Evolutionary conservation across 2,888 invertebrate genomes (phyloP), one percentile per base, ranked within the genome.

Genomic region (Dione vanillae): DNA sequence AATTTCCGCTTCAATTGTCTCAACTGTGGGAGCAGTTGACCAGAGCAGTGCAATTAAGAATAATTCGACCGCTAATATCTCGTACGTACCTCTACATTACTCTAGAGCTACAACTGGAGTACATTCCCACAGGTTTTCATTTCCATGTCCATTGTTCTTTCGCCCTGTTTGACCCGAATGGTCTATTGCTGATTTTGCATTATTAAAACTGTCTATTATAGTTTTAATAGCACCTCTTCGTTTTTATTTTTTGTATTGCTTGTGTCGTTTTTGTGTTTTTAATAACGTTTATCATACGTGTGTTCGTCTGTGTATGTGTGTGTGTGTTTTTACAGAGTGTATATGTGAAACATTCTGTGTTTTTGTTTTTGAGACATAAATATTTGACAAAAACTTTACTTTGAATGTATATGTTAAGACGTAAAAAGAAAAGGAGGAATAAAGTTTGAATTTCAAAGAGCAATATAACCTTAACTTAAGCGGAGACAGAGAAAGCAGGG

Each of bases 101-200:
- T 66, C 69, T 69, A 47, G 12, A 20, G 52, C 35, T 71, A 70
- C 65, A 64, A 70, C 62, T 52, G 66, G 69, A 72, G 74, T 69
- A 74, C 37, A 37, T 54, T 37, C 54, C 54, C 54, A 54, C 77
- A 75, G 72, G 78, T 80, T 80, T 83, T 85, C 83, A 84, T 88
- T 88, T 85, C 83, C 82, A 54, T 79, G 70, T 76, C 85, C 78
- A 88, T 89, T 89, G 89, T 89, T 88, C 78, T 74, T 79, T 78
- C 83, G 83, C 83, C 77, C 79, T 81, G 84, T 79, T 82, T 84
- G 87, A 85, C 86, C 87, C 85, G 82, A 85, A 88, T 88, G 82
- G 84, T 78, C 80, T 67, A 82, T 83, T 82, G 85, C 82, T 85
- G 87, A 87, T 87, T 85, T 83, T 86, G 88, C 86, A 87, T 88